Evolutionary conservation across 2,797 vertebrate genomes (phyloP).

Genomic region (Pangasius macronema): DNA sequence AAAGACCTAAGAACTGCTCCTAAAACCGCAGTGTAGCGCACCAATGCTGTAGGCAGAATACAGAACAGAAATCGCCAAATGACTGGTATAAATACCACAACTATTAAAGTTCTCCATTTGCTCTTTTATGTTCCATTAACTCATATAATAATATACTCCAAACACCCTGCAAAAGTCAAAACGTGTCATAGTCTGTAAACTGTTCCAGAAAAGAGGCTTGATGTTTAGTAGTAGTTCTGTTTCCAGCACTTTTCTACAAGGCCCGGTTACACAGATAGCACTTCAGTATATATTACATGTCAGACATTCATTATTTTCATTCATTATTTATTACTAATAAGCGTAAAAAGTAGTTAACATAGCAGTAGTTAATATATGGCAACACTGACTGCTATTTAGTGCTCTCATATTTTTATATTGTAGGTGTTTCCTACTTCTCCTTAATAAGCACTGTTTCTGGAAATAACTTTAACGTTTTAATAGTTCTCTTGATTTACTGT

Average conservation of each 20-base stretch:
- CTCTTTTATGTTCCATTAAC: conserved; percentile 9
- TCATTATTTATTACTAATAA: neutral
- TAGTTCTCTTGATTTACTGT: neutral
- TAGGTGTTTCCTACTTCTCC: conserved; percentile 4
- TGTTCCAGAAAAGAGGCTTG: neutral
- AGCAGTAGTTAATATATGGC: neutral
- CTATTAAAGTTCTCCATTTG: neutral
- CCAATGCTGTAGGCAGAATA: neutral
- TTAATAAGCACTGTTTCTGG: neutral
- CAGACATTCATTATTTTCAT: neutral
- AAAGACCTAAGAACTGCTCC: neutral
- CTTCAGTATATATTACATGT: neutral
- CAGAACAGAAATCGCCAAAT: conserved; percentile 10
- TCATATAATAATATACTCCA: neutral
- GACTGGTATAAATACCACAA: conserved; percentile 5
- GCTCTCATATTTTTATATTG: neutral
- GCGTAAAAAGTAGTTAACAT: neutral
- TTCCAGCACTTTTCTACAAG: neutral
- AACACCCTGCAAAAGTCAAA: conserved; percentile 3
- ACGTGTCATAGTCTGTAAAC: conserved; percentile 8
- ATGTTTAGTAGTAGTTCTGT: neutral
- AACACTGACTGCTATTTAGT: neutral
- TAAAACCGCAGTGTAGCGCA: neutral
- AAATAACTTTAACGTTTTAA: conserved; percentile 10
- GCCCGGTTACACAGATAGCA: neutral